Conservation (phyloP, 2,797 vertebrate genomes). For the Aplochiton taeniatus region DNA sequence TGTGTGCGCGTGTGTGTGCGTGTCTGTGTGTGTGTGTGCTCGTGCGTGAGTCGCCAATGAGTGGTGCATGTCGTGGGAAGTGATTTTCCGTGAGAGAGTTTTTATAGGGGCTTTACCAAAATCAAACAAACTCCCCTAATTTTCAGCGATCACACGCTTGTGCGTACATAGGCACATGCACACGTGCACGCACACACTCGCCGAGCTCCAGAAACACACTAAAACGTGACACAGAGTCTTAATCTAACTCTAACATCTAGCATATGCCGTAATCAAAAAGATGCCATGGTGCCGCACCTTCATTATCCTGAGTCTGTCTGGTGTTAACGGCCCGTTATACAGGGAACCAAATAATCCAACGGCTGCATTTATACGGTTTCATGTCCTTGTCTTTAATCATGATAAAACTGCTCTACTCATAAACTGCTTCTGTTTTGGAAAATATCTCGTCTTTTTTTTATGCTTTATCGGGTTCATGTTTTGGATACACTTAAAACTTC, state of each 20-base stretch:
- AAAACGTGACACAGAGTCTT: slow-evolving; percentile 21
- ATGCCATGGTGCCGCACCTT: slow-evolving; percentile 26
- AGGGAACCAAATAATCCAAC: slow-evolving; percentile 14
- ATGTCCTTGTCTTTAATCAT: slow-evolving; percentile 18
- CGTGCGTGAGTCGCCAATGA: slow-evolving; percentile 33
- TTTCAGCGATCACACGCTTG: slow-evolving; percentile 37
- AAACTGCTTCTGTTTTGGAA: too few relatives aligned
- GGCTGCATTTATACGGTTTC: slow-evolving; percentile 4
- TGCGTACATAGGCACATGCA: slow-evolving; percentile 50
- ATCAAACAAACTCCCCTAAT: slow-evolving; percentile 74
- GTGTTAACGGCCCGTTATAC: slow-evolving; percentile 18
- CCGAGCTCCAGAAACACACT: slow-evolving; percentile 17
- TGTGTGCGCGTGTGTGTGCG: slow-evolving; percentile 12
- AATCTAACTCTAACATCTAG: slow-evolving; percentile 59
- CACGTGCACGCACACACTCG: not conserved
- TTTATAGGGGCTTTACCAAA: slow-evolving; percentile 73
- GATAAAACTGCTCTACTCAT: slow-evolving; percentile 9
- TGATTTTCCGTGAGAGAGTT: slow-evolving; percentile 74
- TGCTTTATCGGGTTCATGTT: slow-evolving; percentile 21
- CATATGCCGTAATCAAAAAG: slow-evolving; percentile 49
- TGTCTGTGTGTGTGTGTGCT: slow-evolving; percentile 31
- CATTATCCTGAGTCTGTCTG: slow-evolving; percentile 21
- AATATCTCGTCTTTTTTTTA: not conserved
- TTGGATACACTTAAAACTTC: slow-evolving; percentile 48
- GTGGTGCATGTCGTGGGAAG: slow-evolving; percentile 70